Percentiles rank a stretch among this genome's conserved stretches.
Conservation (phyloP, 2,797 vertebrate species). For the Luscinia megarhynchos region DNA sequence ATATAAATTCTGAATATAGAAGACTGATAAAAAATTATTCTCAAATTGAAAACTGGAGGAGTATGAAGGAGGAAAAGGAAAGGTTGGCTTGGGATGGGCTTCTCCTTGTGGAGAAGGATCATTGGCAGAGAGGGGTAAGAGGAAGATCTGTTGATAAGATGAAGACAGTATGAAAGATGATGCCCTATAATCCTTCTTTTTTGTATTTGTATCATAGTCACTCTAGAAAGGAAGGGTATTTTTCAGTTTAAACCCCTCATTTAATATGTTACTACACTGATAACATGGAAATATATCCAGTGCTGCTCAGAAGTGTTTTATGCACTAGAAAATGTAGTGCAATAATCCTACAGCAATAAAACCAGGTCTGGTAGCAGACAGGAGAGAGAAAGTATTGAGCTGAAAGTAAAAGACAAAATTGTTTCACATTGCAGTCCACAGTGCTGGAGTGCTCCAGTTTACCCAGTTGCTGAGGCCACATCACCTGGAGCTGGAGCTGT, state of each 20-base stretch:
- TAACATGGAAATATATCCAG: background rate
- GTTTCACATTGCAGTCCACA: background rate
- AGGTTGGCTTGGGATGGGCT: background rate
- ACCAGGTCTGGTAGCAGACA: background rate
- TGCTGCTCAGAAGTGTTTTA: background rate
- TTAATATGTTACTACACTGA: background rate
- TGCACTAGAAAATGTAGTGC: background rate
- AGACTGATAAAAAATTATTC: background rate
- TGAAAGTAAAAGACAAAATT: background rate
- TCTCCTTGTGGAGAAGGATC: background rate
- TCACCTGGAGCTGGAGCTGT: background rate
- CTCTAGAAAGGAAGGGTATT: background rate
- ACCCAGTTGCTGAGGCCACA: background rate
- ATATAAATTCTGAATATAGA: background rate
- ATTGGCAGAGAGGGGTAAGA: background rate
- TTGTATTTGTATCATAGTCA: background rate
- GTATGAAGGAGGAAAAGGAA: background rate
- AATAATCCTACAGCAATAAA: background rate
- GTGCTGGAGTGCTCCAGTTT: background rate
- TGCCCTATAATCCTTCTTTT: background rate
- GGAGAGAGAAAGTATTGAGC: fast-evolving
- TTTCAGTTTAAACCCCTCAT: background rate
- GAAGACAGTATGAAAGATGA: background rate
- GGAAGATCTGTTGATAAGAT: background rate
- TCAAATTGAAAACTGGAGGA: background rate